Evolutionary conservation across 2,888 invertebrate genomes (phyloP).

Genomic region (Caenorhabditis doughertyi): DNA sequence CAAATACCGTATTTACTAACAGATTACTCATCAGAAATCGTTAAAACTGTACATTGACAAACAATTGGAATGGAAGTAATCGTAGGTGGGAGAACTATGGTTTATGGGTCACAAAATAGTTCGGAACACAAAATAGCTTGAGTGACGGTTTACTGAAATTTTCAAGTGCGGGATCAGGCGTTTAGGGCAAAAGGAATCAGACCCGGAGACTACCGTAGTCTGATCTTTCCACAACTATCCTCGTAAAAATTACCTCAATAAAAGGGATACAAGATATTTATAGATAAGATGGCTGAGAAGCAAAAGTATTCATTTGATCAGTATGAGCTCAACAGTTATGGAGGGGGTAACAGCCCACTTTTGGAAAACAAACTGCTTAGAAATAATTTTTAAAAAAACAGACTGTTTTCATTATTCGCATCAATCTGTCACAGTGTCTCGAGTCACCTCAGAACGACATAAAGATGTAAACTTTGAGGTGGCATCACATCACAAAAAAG

Average conservation of each 20-base stretch:
- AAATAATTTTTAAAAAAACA: too few relatives aligned
- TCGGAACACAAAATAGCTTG: background rate
- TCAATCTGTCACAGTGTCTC: slow-evolving; percentile 21
- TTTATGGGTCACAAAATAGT: background rate
- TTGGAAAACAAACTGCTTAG: too few relatives aligned
- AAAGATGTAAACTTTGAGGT: slow-evolving; percentile 52
- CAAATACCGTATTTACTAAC: slow-evolving; percentile 32
- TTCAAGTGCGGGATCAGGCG: too few relatives aligned
- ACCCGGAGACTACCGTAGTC: too few relatives aligned
- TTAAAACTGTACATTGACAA: slow-evolving; percentile 34
- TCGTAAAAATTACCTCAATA: too few relatives aligned
- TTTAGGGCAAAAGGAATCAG: too few relatives aligned
- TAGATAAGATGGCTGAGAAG: too few relatives aligned
- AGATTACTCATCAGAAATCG: slow-evolving; percentile 38
- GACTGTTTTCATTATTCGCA: slow-evolving; percentile 1
- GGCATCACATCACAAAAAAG: slow-evolving; percentile 48
- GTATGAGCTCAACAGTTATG: too few relatives aligned
- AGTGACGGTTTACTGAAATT: background rate
- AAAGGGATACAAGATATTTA: too few relatives aligned
- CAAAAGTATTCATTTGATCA: too few relatives aligned
- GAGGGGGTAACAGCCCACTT: too few relatives aligned
- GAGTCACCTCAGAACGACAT: slow-evolving; percentile 34
- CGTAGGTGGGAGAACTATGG: background rate
- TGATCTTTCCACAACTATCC: too few relatives aligned
- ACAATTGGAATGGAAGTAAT: background rate